phyloP scores from a whole-genome alignment of 2,113 vertebrate genomes.

The Leucopsar rothschildi region DNA sequence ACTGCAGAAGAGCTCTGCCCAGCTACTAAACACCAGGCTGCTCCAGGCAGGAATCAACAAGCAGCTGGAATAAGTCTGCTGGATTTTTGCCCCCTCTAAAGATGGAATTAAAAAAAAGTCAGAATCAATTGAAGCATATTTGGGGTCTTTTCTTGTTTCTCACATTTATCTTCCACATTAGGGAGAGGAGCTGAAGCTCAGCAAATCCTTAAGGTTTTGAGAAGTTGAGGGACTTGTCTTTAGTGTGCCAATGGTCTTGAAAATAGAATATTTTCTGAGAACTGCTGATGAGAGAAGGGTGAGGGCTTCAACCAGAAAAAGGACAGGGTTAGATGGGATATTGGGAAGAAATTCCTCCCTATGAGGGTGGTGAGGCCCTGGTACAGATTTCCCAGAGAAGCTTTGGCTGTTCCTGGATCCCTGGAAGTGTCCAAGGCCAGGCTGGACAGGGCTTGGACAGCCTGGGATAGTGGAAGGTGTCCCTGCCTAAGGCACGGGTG shows the following conservation, averaged over 20 bases:
- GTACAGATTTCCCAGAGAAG: not conserved
- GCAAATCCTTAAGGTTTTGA: not conserved
- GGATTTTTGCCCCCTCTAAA: not conserved
- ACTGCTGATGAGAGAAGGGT: not conserved
- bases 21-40: not conserved
- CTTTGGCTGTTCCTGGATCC: not conserved
- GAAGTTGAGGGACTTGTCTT: not conserved
- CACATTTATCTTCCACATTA: not conserved
- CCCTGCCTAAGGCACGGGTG: not conserved
- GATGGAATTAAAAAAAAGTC: not conserved
- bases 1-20: not conserved
- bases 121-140: not conserved
- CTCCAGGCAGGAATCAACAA: not conserved
- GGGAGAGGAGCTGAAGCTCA: not conserved
- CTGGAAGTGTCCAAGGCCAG: not conserved
- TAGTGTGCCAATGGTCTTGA: fast-evolving
- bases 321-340: not conserved
- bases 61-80: not conserved
- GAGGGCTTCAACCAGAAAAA: not conserved
- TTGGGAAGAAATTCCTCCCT: not conserved
- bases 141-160: not conserved
- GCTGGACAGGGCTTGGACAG: fast-evolving
- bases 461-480: fast-evolving
- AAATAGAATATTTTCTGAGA: not conserved
- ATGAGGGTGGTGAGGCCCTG: not conserved